Evolutionary conservation across 64 coral and sea anemone species (phyloP), one percentile per base, ranked within the genome.

Genomic region (Trachythela sp.): DNA sequence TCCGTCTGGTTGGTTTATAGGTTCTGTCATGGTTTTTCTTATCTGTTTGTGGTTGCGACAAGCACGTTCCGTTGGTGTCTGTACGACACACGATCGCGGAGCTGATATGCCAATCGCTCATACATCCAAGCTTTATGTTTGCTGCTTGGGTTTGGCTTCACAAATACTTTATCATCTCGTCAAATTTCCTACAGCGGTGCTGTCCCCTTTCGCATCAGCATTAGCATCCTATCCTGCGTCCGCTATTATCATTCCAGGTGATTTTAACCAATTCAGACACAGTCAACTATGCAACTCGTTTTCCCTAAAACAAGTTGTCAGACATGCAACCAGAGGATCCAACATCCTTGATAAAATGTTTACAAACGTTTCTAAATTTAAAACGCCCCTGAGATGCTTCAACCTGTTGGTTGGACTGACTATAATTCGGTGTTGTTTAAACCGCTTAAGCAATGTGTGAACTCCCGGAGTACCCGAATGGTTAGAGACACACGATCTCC

Each of bases 191-290:
- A n/a, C n/a, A n/a, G n/a, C n/a, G n/a, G n/a, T n/a, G n/a, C n/a
- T n/a, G n/a, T n/a, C n/a, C n/a, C n/a, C n/a, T n/a, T n/a, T n/a
- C n/a, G n/a, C n/a, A n/a, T n/a, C n/a, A n/a, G 42, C 75, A 24
- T 39, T 84, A 54, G 36, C 90, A 17, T 43, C 26, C 8, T 71
- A 70, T 48, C 29, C 90, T 41, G 49, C 85, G 26, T 85, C 70
- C 13, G 90, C 48, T 11, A 42, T 92, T 27, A 84, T 92, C 22
- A 59, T 92, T 11, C 17, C 75, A 13, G 86, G 86, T 11, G 91
- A 92, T 39, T 92, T 92, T 75, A 92, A 92, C 39, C 86, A 84
- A 42, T 70, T 92, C 34, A 64, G 83, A 33, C 42, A 59, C 5
- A 76, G 86, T 8, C 27, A 45, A n/a, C 36, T 92, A 34, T 84